Evolutionary conservation across 2,113 vertebrate species (phyloP).

Genomic region (Ciconia maguari): DNA sequence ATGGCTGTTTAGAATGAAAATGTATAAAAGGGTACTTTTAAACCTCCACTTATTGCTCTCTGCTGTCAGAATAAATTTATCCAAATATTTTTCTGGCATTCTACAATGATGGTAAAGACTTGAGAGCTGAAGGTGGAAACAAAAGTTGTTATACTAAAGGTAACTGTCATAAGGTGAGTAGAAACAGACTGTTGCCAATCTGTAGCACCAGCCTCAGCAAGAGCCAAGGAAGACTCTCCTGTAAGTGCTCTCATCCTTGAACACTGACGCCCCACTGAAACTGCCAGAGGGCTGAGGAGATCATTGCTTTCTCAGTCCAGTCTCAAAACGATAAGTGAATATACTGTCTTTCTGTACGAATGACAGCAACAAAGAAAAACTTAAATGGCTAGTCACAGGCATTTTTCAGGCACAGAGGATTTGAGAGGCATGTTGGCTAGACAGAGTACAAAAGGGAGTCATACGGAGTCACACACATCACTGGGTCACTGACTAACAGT

Average conservation of each 20-base stretch:
- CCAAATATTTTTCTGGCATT: background rate
- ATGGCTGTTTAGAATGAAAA: background rate
- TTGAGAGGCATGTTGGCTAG: background rate
- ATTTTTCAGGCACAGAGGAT: background rate
- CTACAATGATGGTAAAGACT: background rate
- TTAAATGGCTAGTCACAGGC: background rate
- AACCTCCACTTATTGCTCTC: background rate
- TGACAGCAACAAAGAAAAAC: background rate
- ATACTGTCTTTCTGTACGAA: background rate
- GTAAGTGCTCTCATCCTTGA: background rate
- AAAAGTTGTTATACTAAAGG: background rate
- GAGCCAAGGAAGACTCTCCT: background rate
- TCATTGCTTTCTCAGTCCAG: background rate
- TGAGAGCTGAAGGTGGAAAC: background rate
- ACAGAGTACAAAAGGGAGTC: background rate
- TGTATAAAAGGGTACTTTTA: background rate
- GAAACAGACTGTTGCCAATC: background rate
- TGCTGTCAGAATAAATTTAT: background rate
- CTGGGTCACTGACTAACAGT: background rate
- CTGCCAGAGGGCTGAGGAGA: background rate
- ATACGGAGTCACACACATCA: background rate
- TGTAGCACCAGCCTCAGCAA: background rate
- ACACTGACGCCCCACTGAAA: background rate
- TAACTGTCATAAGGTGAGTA: background rate
- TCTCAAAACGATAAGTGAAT: background rate